Evolutionary conservation across 2,888 invertebrate species (phyloP), one percentile per base, ranked within the genome.

Genomic region (Operophtera brumata): DNA sequence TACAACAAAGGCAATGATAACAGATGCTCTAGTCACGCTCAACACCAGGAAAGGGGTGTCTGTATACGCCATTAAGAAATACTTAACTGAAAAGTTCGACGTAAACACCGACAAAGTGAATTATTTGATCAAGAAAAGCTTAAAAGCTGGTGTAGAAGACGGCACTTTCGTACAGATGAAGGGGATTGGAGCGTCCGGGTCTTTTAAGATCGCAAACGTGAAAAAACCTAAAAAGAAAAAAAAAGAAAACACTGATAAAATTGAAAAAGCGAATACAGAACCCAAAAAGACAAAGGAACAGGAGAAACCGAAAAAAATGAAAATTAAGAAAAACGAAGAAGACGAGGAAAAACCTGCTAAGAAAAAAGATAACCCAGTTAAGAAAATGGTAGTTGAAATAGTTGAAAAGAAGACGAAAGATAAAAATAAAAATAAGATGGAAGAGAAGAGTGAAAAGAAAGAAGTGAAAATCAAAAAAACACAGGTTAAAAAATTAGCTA

Each of bases 51-150:
- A 88, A 66, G 89, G 89, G 0, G 80, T 81, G 0, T 89, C 89
- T 0, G 36, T 86, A 0, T 71, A 86, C 35, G 89, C 89, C 0
- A 82, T 89, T 1, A 89, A 88, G 58, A 88, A 86, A 34, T 79
- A 77, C 28, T 66, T 89, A 5, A 68, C 71, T 1, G 80, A 77
- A 12, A 84, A 75, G 48, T 81, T 76, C 50, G 57, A 71, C 0
- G 77, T 83, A 0, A 75, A 89, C 36, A 73, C 74, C 0, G 77
- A 79, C 0, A 86, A 79, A 68, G 61, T 76, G 0, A 82, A 79
- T 26, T 20, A 36, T 36, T 36, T 45, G 4, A 44, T 89, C 1
- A 89, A 87, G 48, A 44, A 12, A 26, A 25, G n/a, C 25, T 7
- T 35, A 35, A 45, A 25, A 62, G 61, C 57, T 0, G 79, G 80